Percentiles rank a stretch among this genome's conserved stretches.
These are phyloP conservation scores for Dendroctonus ponderosae DNA, from an alignment of 1,140 invertebrate species.

Conservation along the genomic window DNA sequence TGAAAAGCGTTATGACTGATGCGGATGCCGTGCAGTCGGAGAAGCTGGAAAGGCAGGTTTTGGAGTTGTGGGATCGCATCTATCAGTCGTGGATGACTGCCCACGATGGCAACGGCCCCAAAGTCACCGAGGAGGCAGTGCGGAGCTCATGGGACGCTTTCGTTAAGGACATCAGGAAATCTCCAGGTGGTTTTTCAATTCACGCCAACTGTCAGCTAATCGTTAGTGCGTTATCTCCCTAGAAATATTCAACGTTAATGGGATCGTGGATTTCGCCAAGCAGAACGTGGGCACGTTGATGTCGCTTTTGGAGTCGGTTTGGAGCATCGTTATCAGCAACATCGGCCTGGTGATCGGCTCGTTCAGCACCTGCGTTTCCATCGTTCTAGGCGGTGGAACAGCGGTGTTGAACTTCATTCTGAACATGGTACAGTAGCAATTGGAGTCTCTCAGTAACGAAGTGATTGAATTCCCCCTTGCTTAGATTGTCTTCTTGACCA, in stretches of 20 bases:
- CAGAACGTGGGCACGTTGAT: conserved; percentile 90
- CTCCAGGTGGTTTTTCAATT: conserved; percentile 57
- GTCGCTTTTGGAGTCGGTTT: conserved; percentile 89
- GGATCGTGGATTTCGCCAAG: conserved; percentile 78
- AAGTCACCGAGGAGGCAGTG: conserved; percentile 66
- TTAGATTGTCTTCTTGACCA: conserved; percentile 93
- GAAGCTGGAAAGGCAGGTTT: conserved; percentile 84
- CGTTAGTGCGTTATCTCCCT: conserved; percentile 16
- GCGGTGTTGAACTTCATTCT: conserved; percentile 91
- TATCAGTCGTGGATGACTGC: conserved; percentile 89
- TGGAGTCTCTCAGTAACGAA: conserved; percentile 6
- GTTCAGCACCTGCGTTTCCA: conserved; percentile 79
- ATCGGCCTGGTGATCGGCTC: conserved; percentile 86
- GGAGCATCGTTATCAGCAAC: conserved; percentile 89
- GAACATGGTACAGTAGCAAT: conserved; percentile 71
- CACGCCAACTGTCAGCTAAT: neutral
- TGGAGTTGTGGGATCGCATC: conserved; percentile 89
- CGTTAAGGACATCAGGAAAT: conserved; percentile 67
- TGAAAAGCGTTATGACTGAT: conserved; percentile 75
- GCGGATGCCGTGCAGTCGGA: conserved; percentile 79
- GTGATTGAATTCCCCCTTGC: conserved; percentile 30
- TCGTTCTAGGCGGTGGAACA: conserved; percentile 88
- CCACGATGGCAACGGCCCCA: conserved; percentile 61
- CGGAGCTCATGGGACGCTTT: conserved; percentile 70
- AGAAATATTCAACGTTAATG: conserved; percentile 73